phyloP scores from a whole-genome alignment of 2,888 invertebrate genomes.

The Unio delphinus region DNA sequence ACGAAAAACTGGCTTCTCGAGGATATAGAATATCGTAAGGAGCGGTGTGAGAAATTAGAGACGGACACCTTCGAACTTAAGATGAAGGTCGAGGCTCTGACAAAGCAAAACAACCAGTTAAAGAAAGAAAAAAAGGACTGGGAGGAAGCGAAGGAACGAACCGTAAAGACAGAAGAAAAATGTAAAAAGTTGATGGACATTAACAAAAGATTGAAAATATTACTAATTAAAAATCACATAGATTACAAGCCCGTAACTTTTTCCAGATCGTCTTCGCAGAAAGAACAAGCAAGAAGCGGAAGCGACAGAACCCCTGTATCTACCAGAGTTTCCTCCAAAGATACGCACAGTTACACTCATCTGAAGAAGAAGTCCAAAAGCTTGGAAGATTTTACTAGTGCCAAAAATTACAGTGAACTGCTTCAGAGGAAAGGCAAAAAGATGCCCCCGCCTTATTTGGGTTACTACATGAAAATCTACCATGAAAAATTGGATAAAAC shows the following conservation, averaged over 20 bases:
- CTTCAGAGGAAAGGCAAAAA: constrained; percentile 24
- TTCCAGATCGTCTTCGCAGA: constrained; percentile 13
- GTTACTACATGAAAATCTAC: constrained; percentile 33
- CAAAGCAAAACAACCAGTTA: constrained; percentile 28
- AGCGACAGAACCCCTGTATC: neutral
- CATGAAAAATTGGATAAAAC: constrained; percentile 18
- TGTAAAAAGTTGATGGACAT: constrained; percentile 27
- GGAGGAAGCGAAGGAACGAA: constrained; percentile 17
- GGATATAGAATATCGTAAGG: constrained; percentile 34
- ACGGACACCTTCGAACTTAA: constrained; percentile 37
- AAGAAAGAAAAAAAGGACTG: constrained; percentile 22
- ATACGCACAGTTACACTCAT: constrained; percentile 17
- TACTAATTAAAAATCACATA: constrained; percentile 29
- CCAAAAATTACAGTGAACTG: constrained; percentile 6
- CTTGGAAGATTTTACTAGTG: constrained; percentile 15
- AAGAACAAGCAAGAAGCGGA: neutral
- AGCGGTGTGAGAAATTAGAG: constrained; percentile 34
- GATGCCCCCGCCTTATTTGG: constrained; percentile 34
- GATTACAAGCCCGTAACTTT: constrained; percentile 34
- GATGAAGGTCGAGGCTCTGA: constrained; percentile 34
- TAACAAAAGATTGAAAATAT: constrained; percentile 29
- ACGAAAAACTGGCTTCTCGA: constrained; percentile 28
- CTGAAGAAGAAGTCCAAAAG: constrained; percentile 13
- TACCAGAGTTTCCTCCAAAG: constrained; percentile 18
- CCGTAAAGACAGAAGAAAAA: constrained; percentile 21